Base-by-base conservation (phyloP, 2,888 invertebrate species). In the Gandaritis pyraliata region DNA sequence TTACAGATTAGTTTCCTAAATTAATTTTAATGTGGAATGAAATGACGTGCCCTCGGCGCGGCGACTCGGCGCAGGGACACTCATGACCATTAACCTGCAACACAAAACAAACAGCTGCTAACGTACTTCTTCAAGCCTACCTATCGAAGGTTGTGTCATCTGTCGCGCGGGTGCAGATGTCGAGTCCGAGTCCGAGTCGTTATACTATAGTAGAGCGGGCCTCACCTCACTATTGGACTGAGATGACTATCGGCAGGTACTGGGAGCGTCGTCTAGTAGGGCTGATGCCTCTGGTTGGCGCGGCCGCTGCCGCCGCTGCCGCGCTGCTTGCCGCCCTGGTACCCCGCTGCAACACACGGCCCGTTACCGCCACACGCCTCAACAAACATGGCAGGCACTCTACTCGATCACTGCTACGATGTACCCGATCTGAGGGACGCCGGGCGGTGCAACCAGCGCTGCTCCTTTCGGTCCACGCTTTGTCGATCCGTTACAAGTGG, bases 261-360 rank as follows among this genome's bases (percentile, higher is more conserved):
- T 74, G 76, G 70, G 66, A 74, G 70, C 61, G 57, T 60, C 56
- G 79, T 74, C 85, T 96, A 96, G 93, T 97, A 97, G 87, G 97
- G 97, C 93, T 96, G 96, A 94, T 96, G 96, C 94, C 97, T 95
- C 92, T 96, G 96, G 93, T 96, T 96, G 85, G 95, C 94, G 81
- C 95, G 95, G 72, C 94, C 94, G 95, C 90, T 94, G 80, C 95
- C 94, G 85, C 94, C 94, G 78, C 94, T 93, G 82, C 96, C 96
- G 86, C 96, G 95, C 93, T 96, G 96, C 94, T 97, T 97, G 91
- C 97, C 97, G 82, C 96, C 96, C 85, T 94, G 95, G 93, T 95
- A 96, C 86, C 95, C 93, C 78, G 93, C 92, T 88, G 91, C 78
- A 85, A 86, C 82, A 83, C 78, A 77, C 75, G 60, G 39, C 59